Base-by-base conservation (phyloP, 2,888 invertebrate genomes). In the Himalopsyche japonica region DNA sequence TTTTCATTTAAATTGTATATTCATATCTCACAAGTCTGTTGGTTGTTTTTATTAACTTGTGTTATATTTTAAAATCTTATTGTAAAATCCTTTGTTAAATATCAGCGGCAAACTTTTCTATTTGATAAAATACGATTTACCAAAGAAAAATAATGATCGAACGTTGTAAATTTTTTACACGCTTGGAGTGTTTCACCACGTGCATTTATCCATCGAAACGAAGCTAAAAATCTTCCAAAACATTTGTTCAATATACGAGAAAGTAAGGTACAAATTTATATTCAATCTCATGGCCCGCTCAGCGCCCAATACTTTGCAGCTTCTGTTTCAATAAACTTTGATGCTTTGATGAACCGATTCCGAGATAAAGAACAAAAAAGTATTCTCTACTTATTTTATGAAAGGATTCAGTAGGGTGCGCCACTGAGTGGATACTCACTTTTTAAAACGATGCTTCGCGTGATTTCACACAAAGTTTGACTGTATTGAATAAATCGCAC, bases 401-500 rank as follows among this genome's bases (percentile, higher is more conserved):
- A 82, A 84, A 79, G 77, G 82, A 83, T 85, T 83, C 57, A 32
- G 37, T 64, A 64, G 70, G 49, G 64, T 70, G 64, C 24, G 76
- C 43, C 34, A 12, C 79, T 30, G 76, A 77, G 78, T 32, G 76
- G 64, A 80, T 37, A 79, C n/a, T 83, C 79, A 85, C 76, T 82
- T 82, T 83, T 85, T 47, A 77, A 83, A 85, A 82, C 83, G 83
- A 85, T 81, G 83, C 82, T 79, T 64, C 83, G 83, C 81, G 80
- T 83, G 83, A 85, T 85, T 85, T 85, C 85, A 80, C 85, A 83
- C 57, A 27, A 83, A 83, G 64, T 83, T 76, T 37, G 20, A 32
- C 27, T 70, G 10, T 82, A 49, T 47, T 27, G 30, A 27, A 32
- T 37, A 43, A 43, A 3, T 43, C 15, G 12, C 43, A 43, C 15